phyloP scores from a whole-genome alignment of 30 jellyfish, hydroid and myxozoan species.

The Cassiopea xamachana region DNA sequence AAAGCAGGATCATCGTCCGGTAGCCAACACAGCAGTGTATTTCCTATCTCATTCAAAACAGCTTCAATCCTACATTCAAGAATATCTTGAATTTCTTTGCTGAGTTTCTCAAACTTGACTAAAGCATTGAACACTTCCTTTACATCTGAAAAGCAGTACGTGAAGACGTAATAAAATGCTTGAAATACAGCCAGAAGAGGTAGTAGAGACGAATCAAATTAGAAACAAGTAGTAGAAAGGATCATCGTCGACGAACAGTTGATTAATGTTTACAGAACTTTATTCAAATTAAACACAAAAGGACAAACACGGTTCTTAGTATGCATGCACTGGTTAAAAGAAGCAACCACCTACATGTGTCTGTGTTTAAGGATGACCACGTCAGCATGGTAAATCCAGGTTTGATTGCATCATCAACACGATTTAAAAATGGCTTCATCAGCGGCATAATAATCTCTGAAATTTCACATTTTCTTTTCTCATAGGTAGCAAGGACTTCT shows the following conservation, averaged over 20 bases:
- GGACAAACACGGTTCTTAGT: too few relatives aligned
- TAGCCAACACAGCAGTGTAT: constrained; percentile 74
- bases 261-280: too few relatives aligned
- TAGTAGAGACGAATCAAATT: too few relatives aligned
- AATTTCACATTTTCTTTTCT: constrained; percentile 65
- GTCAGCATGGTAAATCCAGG: constrained; percentile 88
- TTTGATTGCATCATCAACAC: constrained; percentile 76
- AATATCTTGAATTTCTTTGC: constrained; percentile 75
- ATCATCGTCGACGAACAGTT: too few relatives aligned
- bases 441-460: constrained; percentile 78
- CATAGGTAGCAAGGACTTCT: constrained; percentile 54
- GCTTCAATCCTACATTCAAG: constrained; percentile 85
- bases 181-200: too few relatives aligned
- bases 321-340: not conserved
- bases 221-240: too few relatives aligned
- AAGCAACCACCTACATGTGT: constrained; percentile 32
- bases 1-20: constrained; percentile 77
- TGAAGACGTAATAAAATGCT: not conserved
- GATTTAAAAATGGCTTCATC: constrained; percentile 80
- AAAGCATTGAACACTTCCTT: constrained; percentile 67
- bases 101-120: constrained; percentile 53
- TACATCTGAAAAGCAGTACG: constrained; percentile 36
- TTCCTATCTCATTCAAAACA: constrained; percentile 74
- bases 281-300: too few relatives aligned
- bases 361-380: constrained; percentile 82